Conservation (phyloP, 2,797 vertebrate genomes). For the Sitta carolinensis region DNA sequence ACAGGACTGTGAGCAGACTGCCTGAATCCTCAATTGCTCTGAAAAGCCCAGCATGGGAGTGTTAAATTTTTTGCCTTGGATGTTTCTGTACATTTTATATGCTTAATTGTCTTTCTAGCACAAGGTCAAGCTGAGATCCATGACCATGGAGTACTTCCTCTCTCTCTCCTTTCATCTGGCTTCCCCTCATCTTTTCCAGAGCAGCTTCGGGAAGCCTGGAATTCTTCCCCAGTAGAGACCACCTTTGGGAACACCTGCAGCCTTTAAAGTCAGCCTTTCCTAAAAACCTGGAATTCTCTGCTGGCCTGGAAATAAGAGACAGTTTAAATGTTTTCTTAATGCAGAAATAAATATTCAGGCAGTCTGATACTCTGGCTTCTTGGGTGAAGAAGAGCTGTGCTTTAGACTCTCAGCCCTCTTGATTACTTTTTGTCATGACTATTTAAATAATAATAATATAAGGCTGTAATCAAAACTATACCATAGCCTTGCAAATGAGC, state of each 20-base stretch:
- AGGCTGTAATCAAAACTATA: constrained; percentile 15
- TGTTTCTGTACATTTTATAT: background rate
- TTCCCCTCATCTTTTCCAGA: background rate
- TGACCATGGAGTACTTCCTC: background rate
- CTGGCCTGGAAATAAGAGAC: background rate
- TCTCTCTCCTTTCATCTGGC: background rate
- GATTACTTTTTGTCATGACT: background rate
- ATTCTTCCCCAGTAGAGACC: background rate
- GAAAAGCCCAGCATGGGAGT: background rate
- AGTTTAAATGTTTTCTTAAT: background rate
- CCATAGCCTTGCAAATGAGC: background rate
- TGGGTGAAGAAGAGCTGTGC: background rate
- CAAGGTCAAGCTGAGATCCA: background rate
- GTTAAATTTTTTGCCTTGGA: background rate
- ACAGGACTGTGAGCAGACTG: background rate
- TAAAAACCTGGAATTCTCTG: background rate
- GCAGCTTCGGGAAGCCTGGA: background rate
- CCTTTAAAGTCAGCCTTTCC: background rate
- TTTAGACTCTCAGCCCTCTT: background rate
- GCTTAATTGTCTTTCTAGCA: background rate
- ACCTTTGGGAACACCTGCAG: background rate
- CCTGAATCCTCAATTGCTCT: background rate
- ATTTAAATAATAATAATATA: constrained; percentile 7
- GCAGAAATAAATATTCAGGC: background rate
- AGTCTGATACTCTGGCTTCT: background rate